Percentiles rank a stretch among this genome's conserved stretches.
These are phyloP conservation scores for Microtus ochrogaster DNA, from an alignment of 2,113 vertebrate genomes.

Conservation along the genomic window DNA sequence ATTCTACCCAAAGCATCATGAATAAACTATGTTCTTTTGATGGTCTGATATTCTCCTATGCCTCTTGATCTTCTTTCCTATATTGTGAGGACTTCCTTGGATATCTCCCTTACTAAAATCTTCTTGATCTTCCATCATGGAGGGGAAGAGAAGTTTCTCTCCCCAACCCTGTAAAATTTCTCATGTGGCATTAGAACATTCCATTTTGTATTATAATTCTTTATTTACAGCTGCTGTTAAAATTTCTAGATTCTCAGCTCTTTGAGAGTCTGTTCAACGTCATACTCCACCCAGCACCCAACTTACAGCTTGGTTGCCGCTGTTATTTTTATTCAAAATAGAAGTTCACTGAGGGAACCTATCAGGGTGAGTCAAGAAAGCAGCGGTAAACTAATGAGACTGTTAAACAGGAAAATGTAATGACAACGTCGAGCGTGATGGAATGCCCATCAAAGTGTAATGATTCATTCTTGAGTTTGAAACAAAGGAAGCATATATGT, in stretches of 20 bases:
- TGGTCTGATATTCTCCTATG: background rate
- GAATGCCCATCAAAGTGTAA: conserved; percentile 70
- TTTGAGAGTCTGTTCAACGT: background rate
- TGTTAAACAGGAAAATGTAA: conserved; percentile 68
- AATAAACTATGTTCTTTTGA: background rate
- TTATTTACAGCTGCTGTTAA: background rate
- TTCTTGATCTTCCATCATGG: background rate
- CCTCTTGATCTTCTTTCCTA: background rate
- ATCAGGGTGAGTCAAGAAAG: conserved; percentile 3
- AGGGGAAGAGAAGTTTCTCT: too few relatives aligned
- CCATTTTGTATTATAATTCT: too few relatives aligned
- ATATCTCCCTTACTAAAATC: background rate
- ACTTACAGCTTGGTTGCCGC: background rate
- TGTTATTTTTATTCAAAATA: conserved; percentile 53
- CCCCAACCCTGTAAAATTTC: too few relatives aligned
- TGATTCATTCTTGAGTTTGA: conserved; percentile 72
- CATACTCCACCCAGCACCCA: background rate
- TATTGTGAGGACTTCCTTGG: background rate
- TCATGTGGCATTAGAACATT: too few relatives aligned
- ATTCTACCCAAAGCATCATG: background rate
- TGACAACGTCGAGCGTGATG: conserved; percentile 37
- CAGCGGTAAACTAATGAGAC: conserved; percentile 64
- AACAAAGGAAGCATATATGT: conserved; percentile 64
- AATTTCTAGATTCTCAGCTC: background rate
- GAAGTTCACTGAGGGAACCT: conserved; percentile 22